Percentiles rank a stretch among this genome's conserved stretches.
phyloP scores from a whole-genome alignment of 1,140 invertebrate species.

The Zaprionus camerounensis region DNA sequence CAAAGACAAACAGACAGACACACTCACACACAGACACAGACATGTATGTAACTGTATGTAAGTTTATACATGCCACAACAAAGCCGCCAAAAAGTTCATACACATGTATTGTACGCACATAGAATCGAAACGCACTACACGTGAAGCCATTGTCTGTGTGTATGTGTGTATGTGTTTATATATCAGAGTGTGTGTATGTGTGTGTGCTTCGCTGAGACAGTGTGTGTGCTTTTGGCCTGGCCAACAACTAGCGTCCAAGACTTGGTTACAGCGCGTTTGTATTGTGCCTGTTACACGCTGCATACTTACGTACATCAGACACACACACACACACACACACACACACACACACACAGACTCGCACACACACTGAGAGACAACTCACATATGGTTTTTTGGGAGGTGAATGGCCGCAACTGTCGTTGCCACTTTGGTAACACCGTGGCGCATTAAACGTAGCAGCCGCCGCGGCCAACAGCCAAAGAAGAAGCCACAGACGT shows the following conservation, averaged over 20 bases:
- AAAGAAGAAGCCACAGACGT: slow-evolving; percentile 65
- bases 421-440: slow-evolving; percentile 80
- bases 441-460: slow-evolving; percentile 79
- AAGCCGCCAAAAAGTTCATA: slow-evolving; percentile 33
- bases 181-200: slow-evolving; percentile 19
- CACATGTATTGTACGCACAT: slow-evolving; percentile 31
- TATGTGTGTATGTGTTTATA: slow-evolving; percentile 24
- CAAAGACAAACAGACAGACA: slow-evolving; percentile 25
- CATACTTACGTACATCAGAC: slow-evolving; percentile 2
- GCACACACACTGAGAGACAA: slow-evolving; percentile 35
- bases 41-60: not conserved
- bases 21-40: not conserved
- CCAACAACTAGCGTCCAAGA: slow-evolving; percentile 56
- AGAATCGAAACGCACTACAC: slow-evolving; percentile 67
- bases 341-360: slow-evolving; percentile 44
- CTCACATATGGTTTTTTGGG: slow-evolving; percentile 68
- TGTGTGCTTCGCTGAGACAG: slow-evolving; percentile 19
- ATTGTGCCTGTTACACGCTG: slow-evolving; percentile 48
- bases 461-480: slow-evolving; percentile 57
- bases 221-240: slow-evolving; percentile 40
- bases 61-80: not conserved
- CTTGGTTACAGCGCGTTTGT: slow-evolving; percentile 63
- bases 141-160: slow-evolving; percentile 25
- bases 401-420: slow-evolving; percentile 82
- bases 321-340: not conserved